phyloP scores from a whole-genome alignment of 2,888 invertebrate genomes.

The Biston betularia region DNA sequence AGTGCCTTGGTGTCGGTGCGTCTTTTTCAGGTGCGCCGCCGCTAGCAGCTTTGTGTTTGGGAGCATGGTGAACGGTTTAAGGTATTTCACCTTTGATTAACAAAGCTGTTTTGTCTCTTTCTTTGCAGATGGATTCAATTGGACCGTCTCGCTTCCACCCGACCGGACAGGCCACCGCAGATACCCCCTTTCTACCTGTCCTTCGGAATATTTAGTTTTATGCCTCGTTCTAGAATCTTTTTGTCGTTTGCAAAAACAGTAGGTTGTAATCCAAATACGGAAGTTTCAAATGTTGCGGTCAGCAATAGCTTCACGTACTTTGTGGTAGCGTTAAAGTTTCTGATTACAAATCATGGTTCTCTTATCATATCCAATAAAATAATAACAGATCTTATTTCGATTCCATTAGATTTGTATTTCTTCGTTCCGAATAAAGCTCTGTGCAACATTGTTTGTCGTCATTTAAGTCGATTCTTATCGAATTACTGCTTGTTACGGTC shows the following conservation, averaged over 20 bases:
- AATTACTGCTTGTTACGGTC: conserved; percentile 53
- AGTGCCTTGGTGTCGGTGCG: conserved; percentile 62
- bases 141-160: conserved; percentile 59
- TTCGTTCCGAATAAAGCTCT: conserved; percentile 24
- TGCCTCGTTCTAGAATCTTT: conserved; percentile 28
- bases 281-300: conserved; percentile 42
- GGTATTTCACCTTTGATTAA: conserved; percentile 65
- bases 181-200: conserved; percentile 51
- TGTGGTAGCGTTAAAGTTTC: conserved; percentile 38
- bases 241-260: conserved; percentile 33
- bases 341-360: conserved; percentile 34
- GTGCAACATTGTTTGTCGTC: conserved; percentile 39
- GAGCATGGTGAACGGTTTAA: conserved; percentile 68
- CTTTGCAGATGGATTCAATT: conserved; percentile 75
- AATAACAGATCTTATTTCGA: conserved; percentile 31
- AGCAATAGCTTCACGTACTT: conserved; percentile 38
- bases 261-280: conserved; percentile 32
- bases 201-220: conserved; percentile 43
- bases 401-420: conserved; percentile 31
- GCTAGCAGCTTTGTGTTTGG: conserved; percentile 50
- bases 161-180: conserved; percentile 45
- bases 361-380: conserved; percentile 21
- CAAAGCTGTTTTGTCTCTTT: conserved; percentile 76
- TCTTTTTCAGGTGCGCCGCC: conserved; percentile 64
- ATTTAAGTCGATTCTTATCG: conserved; percentile 53